These are phyloP conservation scores for Sorex maritimensis DNA, from an alignment of 2,797 vertebrate genomes.

Conservation along the genomic window DNA sequence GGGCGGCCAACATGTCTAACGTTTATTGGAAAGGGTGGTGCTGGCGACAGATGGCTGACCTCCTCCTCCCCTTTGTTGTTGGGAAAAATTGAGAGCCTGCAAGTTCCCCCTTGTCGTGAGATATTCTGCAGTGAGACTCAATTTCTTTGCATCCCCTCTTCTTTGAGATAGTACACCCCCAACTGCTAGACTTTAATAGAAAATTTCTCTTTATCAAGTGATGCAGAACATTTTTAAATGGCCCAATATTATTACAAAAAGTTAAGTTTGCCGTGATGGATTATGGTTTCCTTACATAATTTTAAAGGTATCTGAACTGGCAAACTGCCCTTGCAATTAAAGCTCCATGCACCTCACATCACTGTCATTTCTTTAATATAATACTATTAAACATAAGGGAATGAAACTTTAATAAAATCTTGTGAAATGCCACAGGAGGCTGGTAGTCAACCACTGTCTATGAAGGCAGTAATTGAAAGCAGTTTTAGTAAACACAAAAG, in stretches of 20 bases:
- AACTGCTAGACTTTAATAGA: background rate
- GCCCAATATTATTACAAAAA: background rate
- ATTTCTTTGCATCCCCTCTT: background rate
- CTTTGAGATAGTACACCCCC: background rate
- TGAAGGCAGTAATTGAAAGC: constrained; percentile 27
- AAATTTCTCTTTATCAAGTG: background rate
- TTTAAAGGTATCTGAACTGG: background rate
- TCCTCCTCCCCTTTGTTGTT: no score
- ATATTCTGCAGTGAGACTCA: background rate
- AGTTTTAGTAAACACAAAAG: background rate
- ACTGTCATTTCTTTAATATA: background rate
- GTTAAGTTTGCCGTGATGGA: background rate
- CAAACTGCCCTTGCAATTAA: background rate
- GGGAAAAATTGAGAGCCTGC: no score
- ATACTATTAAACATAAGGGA: background rate
- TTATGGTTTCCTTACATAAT: background rate
- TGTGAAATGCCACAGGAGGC: background rate
- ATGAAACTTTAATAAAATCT: background rate
- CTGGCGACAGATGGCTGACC: no score
- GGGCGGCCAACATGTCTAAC: no score
- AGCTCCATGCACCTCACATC: background rate
- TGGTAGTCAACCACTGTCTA: constrained; percentile 4
- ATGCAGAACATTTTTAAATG: fast-evolving
- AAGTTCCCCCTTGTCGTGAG: fast-evolving
- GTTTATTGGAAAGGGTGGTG: no score